Base-by-base conservation (phyloP, 2,113 vertebrate species). In the Toxotes chatareus region DNA sequence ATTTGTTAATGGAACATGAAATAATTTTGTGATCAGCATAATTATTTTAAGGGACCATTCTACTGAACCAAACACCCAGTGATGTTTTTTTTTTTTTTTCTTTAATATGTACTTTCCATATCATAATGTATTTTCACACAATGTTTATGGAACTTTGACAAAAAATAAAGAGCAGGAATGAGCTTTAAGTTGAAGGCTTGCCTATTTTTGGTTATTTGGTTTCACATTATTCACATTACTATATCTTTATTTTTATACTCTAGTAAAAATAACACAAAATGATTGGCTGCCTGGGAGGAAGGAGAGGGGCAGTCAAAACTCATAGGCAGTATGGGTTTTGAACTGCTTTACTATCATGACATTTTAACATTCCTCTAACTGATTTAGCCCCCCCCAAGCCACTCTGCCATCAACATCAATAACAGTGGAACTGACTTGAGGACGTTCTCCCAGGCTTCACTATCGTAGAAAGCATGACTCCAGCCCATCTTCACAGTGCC, bases 401-500 rank as follows among this genome's bases (percentile, higher is more conserved):
- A 32, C 7, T 4, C 21, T 32, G 49, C 47, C 4, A 46, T 21
- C 0, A 59, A 27, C 27, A 27, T 12, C 31, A 64, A 36, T 42
- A 47, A 67, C 23, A 73, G 55, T 13, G 21, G 23, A 36, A 96
- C 97, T 96, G 92, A 99, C 98, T 96, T 97, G 79, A 99, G 96
- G 90, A 99, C 95, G 86, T 95, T 97, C 92, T 99, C 98, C 98
- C 98, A 99, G 44, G 95, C 92, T 88, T 98, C 95, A 62, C 97
- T 99, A 92, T 99, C 97, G 87, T 99, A 99, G 93, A 98, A 99
- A 75, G 97, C 98, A 1, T 99, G 98, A 90, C 90, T 99, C 98
- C 98, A 99, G 82, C 97, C 97, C 98, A 99, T 99, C 94, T 99
- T 99, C 84, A 99, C 94, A 0, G 98, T 98, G 80, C 98, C 98